Evolutionary conservation across 92 coral and sea anemone genomes (phyloP).

Genomic region (Porites divaricata): DNA sequence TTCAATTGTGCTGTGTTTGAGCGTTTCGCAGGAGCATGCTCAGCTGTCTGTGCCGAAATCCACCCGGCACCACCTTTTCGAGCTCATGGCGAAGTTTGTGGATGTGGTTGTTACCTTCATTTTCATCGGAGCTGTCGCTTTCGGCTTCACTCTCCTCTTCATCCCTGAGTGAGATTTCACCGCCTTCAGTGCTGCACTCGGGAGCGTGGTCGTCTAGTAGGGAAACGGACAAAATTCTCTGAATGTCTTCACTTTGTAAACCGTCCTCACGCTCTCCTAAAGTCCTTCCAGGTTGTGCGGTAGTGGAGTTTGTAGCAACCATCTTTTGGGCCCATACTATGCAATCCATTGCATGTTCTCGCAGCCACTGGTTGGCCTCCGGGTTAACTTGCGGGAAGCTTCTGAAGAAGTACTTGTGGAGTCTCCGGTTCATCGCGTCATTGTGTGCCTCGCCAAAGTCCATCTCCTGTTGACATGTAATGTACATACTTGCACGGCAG

Average conservation of each 20-base stretch:
- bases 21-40: neutral
- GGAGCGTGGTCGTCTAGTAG: too few species aligned
- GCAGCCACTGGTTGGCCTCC: slow-evolving; percentile 51
- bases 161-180: too few species aligned
- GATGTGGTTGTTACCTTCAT: too few species aligned
- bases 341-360: slow-evolving; percentile 39
- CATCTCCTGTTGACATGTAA: too few species aligned
- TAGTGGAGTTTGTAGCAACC: neutral
- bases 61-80: neutral
- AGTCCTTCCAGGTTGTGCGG: neutral
- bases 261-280: too few species aligned
- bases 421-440: slow-evolving; percentile 40
- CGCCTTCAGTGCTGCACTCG: too few species aligned
- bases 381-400: slow-evolving; percentile 25
- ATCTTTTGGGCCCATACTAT: slow-evolving; percentile 42
- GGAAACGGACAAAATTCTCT: too few species aligned
- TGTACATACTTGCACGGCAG: slow-evolving; percentile 19
- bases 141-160: too few species aligned
- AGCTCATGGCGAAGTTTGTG: neutral
- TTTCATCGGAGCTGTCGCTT: too few species aligned
- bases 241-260: too few species aligned
- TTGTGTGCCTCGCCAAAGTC: slow-evolving; percentile 31
- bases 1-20: too few species aligned
- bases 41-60: neutral
- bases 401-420: slow-evolving; percentile 28